Base-by-base conservation (phyloP, 2,888 invertebrate species). In the Caenorhabditis macrosperma region DNA sequence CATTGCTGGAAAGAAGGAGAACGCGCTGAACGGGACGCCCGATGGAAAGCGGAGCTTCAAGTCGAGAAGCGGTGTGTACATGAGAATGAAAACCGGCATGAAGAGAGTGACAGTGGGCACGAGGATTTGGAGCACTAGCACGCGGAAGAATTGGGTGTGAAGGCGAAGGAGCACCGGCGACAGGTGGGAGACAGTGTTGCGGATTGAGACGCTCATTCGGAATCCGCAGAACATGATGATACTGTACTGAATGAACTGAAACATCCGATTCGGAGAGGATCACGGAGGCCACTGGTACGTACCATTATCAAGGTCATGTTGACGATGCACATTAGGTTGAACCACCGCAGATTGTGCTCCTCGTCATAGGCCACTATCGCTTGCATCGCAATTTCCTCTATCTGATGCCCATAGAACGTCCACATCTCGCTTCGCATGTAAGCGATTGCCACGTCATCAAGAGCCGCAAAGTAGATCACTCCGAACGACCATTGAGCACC, bases 381-480 rank as follows among this genome's bases (percentile, higher is more conserved):
- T 41, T 57, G 64, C 72, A 63, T 72, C 2, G 63, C 72, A 46
- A 72, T 63, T 2, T 68, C 57, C 24, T 68, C 46, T 7, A 68
- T 48, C 10, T 33, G 12, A 57, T 48, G 30, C 0, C 68, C 68
- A 15, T 68, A 63, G 38, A 26, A 63, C n/a, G 33, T 35, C 20
- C 30, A 6, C 6, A 72, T 46, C 9, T 64, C 72, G 33, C 50
- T 7, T n/a, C 38, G 9, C 68, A 68, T 68, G 22, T 68, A 68
- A 17, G 17, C 33, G 9, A 20, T 30, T 15, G 57, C 26, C 9
- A 57, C n/a, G 2, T 59, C 59, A 41, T 68, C 68, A 26, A 59
- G 15, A 24, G 33, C 22, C 2, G 50, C 63, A 22, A 68, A 59
- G 3, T 50, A 41, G 9, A 41, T 50, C 10, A 59, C 50, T 3